Evolutionary conservation across 2,113 vertebrate species (phyloP), one percentile per base, ranked within the genome.

Genomic region (Barnardius zonarius): DNA sequence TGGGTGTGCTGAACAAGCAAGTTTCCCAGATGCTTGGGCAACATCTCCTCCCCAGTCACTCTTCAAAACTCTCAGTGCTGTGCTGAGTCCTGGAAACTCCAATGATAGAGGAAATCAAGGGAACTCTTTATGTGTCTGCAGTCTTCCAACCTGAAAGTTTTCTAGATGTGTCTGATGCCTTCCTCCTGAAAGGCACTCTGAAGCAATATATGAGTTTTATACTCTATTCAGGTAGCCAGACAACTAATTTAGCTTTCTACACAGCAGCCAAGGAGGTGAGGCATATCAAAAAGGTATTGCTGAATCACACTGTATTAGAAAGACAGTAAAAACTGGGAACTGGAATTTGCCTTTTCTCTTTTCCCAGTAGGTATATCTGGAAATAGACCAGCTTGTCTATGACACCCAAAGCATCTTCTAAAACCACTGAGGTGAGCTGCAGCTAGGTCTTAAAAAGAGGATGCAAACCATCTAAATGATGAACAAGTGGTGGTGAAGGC

Each of bases 11-110:
- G 51, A 64, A 37, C 35, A 78, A 86, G 33, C 41, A 35, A 11
- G 8, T 52, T 88, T 28, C 28, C 55, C 30, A 46, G 33, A 35
- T 5, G 2, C 46, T 27, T 37, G 39, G 24, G 20, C 44, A 83
- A 43, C 0, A 0, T 35, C 17, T 70, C 7, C 17, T 67, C 22
- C 37, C 11, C 9, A 16, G 33, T 52, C 30, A 30, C 13, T 41
- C 41, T 51, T 19, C 2, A 2, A 67, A 67, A 35, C 30, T 52
- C n/a, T 9, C 17, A 35, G 11, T 39, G 33, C 11, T 46, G 5
- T n/a, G 30, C 55, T 48, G 73, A 61, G 14, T 48, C 24, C 39
- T 84, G 30, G 79, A 77, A 64, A 7, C 9, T 77, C 27, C 46
- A 48, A 33, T 31, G 22, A 35, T 4, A 11, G 39, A 62, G 41